Base-by-base conservation (phyloP, 2,888 invertebrate genomes). In the Eupithecia exiguata region DNA sequence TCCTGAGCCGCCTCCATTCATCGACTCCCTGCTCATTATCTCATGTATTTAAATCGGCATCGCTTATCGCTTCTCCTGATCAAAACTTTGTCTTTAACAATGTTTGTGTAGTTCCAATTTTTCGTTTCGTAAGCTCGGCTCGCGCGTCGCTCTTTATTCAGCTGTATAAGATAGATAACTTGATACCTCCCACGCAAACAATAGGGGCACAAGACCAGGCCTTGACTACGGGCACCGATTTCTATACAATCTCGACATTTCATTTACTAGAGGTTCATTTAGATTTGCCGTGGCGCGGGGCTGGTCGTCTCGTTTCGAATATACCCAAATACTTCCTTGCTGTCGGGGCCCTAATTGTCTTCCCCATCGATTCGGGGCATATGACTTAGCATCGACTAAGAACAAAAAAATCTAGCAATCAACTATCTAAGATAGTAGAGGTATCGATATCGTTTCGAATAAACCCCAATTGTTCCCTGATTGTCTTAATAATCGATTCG, bases 171-270 rank as follows among this genome's bases (percentile, higher is more conserved):
- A 83, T 75, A 80, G 74, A 77, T 83, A 77, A 83, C 82, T 82
- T 83, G 86, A 89, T 88, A 86, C 85, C 87, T 92, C 92, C 89
- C 92, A 92, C 91, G 89, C 88, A 78, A 88, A 92, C 92, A 93
- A 93, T 92, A 87, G 90, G 87, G 84, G 87, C 86, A 84, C 86
- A 84, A 88, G 86, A 87, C 85, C 12, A 35, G 63, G 63, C 63
- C 63, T 36, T 38, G 63, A 65, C 63, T 21, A 36, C 63, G 35
- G 10, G 9, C 63, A 38, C 18, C 12, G n/a, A 38, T 12, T 38
- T 65, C 36, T 9, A 10, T 38, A 38, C 36, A 25, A 58, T 58
- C 25, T 25, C 14, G 58, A 58, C 1, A 25, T 10, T 53, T 53
- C 21, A 5, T 25, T 14, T 25, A 25, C 12, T 25, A n/a, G 21